Conservation (phyloP, 2,113 vertebrate genomes). For the Nanorana parkeri region DNA sequence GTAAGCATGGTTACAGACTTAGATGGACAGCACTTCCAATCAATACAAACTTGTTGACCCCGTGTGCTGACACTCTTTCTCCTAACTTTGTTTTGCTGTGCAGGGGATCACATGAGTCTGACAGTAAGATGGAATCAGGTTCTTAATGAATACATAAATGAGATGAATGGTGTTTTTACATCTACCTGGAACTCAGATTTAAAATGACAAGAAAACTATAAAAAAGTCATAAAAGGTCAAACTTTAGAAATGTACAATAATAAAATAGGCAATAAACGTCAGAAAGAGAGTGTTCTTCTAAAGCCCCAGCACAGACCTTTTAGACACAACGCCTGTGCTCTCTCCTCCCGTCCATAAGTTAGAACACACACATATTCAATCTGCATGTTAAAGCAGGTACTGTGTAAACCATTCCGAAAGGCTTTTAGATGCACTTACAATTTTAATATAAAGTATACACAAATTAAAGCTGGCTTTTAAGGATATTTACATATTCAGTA, state of each 20-base stretch:
- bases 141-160: too few species aligned
- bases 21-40: too few species aligned
- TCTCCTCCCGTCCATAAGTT: constrained; percentile 5
- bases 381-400: constrained; percentile 80
- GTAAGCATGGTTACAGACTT: too few species aligned
- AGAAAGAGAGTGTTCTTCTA: neutral
- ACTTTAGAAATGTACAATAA: neutral
- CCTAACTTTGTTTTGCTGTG: too few species aligned
- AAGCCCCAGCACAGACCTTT: neutral
- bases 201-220: too few species aligned
- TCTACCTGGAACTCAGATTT: too few species aligned
- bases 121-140: too few species aligned
- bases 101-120: too few species aligned
- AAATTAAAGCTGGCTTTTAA: constrained; percentile 87
- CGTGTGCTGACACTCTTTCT: too few species aligned
- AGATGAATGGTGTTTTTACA: too few species aligned
- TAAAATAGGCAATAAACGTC: neutral
- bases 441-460: constrained; percentile 85
- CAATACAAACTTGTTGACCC: too few species aligned
- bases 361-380: constrained; percentile 57
- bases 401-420: constrained; percentile 80
- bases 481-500: constrained; percentile 88
- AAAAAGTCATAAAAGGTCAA: neutral
- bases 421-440: constrained; percentile 86
- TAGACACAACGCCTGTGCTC: constrained; percentile 18